Conservation (phyloP, 30 jellyfish, hydroid and myxozoan species). For the Pseudorhiza aurosa region DNA sequence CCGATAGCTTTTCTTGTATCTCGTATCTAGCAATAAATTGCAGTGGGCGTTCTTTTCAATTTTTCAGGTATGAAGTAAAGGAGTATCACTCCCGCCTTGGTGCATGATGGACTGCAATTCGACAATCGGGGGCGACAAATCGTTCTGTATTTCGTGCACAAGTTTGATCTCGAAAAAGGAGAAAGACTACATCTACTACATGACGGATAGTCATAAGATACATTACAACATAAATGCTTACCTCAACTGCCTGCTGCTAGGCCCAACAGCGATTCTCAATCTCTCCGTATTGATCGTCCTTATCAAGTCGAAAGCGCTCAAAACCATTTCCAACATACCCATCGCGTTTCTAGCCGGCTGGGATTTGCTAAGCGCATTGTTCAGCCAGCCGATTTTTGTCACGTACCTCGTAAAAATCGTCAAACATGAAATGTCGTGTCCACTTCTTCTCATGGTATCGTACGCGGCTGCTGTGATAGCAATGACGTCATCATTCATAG, state of each 20-base stretch:
- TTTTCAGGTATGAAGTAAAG: too few species aligned
- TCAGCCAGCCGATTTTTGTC: constrained; percentile 46
- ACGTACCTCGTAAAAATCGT: constrained; percentile 33
- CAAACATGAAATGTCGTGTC: constrained; percentile 9
- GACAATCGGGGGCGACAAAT: not conserved
- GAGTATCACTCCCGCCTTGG: too few species aligned
- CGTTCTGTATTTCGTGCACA: not conserved
- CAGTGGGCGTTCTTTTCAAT: too few species aligned
- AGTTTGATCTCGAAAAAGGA: not conserved
- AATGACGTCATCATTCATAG: constrained; percentile 50
- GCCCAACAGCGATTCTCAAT: constrained; percentile 36
- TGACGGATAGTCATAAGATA: not conserved
- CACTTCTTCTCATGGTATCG: not conserved
- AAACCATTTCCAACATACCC: constrained; percentile 41
- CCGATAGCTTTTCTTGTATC: too few species aligned
- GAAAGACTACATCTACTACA: not conserved
- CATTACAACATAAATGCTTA: constrained; percentile 44
- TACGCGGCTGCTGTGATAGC: constrained; percentile 26
- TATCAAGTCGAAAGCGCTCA: constrained; percentile 6
- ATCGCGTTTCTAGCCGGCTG: constrained; percentile 49
- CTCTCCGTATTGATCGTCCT: constrained; percentile 24
- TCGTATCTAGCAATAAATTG: too few species aligned
- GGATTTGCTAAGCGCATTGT: constrained; percentile 37
- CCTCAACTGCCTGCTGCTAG: not conserved
- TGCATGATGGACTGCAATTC: not conserved